These are phyloP conservation scores for Emmelina monodactyla DNA, from an alignment of 2,888 invertebrate species.

Conservation along the genomic window DNA sequence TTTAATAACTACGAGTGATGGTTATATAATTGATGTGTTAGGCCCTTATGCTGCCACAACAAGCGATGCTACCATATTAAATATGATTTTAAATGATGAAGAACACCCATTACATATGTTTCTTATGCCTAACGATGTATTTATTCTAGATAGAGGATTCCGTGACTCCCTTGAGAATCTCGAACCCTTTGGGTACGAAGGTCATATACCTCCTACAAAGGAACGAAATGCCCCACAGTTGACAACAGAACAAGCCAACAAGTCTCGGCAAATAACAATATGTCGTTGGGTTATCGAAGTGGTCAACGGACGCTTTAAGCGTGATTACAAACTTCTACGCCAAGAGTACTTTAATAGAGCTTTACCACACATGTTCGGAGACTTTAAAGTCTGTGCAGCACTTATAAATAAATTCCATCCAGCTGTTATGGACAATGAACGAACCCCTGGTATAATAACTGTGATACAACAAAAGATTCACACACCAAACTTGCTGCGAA, in stretches of 20 bases:
- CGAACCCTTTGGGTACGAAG: conserved; percentile 2
- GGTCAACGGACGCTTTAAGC: conserved; percentile 8
- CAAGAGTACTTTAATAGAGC: conserved; percentile 8
- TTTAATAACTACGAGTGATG: too few relatives aligned
- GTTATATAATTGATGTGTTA: too few relatives aligned
- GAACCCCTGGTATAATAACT: neutral
- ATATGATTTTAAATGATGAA: too few relatives aligned
- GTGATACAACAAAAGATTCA: too few relatives aligned
- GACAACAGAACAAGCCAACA: conserved; percentile 4
- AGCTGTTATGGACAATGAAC: conserved; percentile 5
- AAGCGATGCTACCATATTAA: too few relatives aligned
- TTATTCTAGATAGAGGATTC: conserved; percentile 8
- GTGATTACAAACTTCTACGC: conserved; percentile 5
- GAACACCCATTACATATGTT: neutral
- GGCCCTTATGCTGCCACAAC: too few relatives aligned
- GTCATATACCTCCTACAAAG: conserved; percentile 6
- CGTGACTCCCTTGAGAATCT: conserved; percentile 4
- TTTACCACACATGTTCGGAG: conserved; percentile 3
- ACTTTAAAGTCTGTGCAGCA: conserved; percentile 6
- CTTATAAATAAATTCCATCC: conserved; percentile 8
- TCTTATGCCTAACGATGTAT: conserved; percentile 2
- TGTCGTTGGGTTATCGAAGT: conserved; percentile 8
- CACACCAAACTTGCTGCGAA: neutral
- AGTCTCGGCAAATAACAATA: conserved; percentile 4
- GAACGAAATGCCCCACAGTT: conserved; percentile 5